Base-by-base conservation (phyloP, 2,888 invertebrate species). In the Entomobrya proxima region DNA sequence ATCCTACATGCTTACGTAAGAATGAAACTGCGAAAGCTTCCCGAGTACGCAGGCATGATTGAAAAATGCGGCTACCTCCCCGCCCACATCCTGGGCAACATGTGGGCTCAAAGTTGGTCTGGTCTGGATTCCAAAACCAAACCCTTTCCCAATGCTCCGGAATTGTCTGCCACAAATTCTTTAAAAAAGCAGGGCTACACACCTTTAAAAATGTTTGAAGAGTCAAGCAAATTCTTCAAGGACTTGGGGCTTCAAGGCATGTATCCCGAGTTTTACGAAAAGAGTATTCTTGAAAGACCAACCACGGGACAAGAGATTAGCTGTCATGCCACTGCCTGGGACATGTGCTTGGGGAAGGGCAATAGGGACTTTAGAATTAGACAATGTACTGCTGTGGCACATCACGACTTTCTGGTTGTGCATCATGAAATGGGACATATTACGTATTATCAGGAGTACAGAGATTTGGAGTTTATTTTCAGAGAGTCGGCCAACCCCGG, bases 371-470 rank as follows among this genome's bases (percentile, higher is more conserved):
- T 90, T 67, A 81, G 89, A 88, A 91, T 92, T 61, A 92, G 91
- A 75, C 90, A 90, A 86, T 92, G 92, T 75, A 91, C 92, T 0
- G 88, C 90, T 35, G 89, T 91, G 4, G 91, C 85, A 4, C 90
- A 91, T 90, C 89, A 90, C 27, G 90, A 91, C 69, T 85, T 92
- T 4, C 88, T 91, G 83, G 6, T 94, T 0, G 95, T 96, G 0
- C 97, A 98, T 91, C 98, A 98, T 90, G 98, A 98, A 92, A 95
- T 96, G 95, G 96, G 96, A 0, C 96, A 96, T 90, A 90, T 91
- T 6, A 35, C 35, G 90, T 96, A 96, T 90, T 96, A 93, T 91
- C 90, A 95, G 83, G 95, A 95, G 89, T 96, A 96, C 91, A 95
- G 94, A 90, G 92, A 95, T 87, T 95, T 94, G 89, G 96, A 96